Evolutionary conservation across 2,888 invertebrate species (phyloP).

Genomic region (Escarpia spicata): DNA sequence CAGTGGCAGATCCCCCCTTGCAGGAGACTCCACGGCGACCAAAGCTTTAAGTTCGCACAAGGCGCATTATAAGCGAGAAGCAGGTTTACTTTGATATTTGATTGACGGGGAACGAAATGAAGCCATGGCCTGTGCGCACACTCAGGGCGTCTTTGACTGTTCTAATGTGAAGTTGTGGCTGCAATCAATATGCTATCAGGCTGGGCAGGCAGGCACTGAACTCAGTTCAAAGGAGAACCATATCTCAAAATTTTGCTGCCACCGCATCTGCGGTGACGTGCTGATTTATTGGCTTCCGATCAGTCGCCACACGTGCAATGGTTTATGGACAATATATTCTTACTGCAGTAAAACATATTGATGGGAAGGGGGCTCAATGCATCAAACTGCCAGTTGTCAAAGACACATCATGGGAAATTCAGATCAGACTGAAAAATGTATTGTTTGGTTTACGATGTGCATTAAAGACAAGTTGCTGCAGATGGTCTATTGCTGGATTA

Average conservation of each 20-base stretch:
- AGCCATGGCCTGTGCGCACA: background rate
- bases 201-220: background rate
- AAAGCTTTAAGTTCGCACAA: background rate
- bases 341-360: background rate
- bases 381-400: background rate
- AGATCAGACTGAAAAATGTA: no score
- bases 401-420: background rate
- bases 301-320: background rate
- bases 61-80: background rate
- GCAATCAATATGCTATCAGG: background rate
- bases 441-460: no score
- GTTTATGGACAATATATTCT: background rate
- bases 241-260: background rate
- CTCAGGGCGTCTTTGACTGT: background rate
- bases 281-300: background rate
- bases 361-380: background rate
- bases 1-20: background rate
- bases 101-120: constrained; percentile 9
- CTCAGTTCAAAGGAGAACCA: background rate
- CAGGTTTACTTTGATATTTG: constrained; percentile 7
- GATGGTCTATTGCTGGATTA: no score
- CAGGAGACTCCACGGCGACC: background rate
- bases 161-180: background rate
- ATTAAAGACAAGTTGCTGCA: no score
- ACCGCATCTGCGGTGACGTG: background rate